Evolutionary conservation across 2,797 vertebrate genomes (phyloP).

Genomic region (Darevskia nairensis): DNA sequence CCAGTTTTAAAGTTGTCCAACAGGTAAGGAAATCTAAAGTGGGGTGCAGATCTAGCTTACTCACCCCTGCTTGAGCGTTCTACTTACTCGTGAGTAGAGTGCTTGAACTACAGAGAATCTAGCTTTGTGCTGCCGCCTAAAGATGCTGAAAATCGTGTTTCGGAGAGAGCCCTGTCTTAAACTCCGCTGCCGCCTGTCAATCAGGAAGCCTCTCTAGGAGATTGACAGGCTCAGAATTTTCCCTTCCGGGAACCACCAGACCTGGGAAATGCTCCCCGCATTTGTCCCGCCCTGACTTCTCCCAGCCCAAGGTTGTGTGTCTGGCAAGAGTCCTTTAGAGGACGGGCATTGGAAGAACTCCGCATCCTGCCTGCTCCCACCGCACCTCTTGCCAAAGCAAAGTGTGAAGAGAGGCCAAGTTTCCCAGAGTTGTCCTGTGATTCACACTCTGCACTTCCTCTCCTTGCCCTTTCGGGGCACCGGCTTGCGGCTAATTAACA

Average conservation of each 20-base stretch:
- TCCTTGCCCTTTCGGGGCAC: constrained; percentile 33
- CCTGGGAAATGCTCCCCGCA: not conserved
- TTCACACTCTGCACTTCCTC: constrained; percentile 30
- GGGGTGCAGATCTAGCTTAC: too few relatives aligned
- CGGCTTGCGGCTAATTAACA: constrained; percentile 84
- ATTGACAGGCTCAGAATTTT: not conserved
- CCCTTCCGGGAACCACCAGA: not conserved
- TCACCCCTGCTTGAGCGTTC: not conserved
- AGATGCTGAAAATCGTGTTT: constrained; percentile 55
- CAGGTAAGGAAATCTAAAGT: too few relatives aligned
- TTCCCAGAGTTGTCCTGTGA: constrained; percentile 70
- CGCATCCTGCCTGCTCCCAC: not conserved
- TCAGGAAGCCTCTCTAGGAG: constrained; percentile 1
- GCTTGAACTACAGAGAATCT: not conserved
- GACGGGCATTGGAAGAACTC: constrained; percentile 18
- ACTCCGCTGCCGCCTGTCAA: constrained; percentile 48
- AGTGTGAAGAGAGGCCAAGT: constrained; percentile 24
- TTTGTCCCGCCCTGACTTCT: fast-evolving
- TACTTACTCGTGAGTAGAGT: not conserved
- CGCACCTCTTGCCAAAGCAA: not conserved
- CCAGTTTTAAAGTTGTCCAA: too few relatives aligned
- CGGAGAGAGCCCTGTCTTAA: constrained; percentile 46
- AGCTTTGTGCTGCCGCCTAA: constrained; percentile 55
- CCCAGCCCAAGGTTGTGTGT: constrained; percentile 51
- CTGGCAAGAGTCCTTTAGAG: not conserved